Base-by-base conservation (phyloP, 2,797 vertebrate genomes). In the Siniperca undulata region DNA sequence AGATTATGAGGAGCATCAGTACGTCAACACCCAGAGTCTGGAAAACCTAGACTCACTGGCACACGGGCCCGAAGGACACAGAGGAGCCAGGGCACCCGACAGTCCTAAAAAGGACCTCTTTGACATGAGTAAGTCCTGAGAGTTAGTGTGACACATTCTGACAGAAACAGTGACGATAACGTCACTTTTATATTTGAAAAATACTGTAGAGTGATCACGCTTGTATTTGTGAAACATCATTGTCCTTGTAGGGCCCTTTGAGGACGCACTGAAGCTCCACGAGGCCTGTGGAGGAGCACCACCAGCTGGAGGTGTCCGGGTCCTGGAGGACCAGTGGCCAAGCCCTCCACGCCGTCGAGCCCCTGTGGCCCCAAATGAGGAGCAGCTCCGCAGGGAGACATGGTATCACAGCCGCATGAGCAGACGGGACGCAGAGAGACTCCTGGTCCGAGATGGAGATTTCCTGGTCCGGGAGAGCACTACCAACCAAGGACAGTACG, bases 381-480 rank as follows among this genome's bases (percentile, higher is more conserved):
- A 99, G 78, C 98, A 99, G 92, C 95, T 99, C 4, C 93, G 96
- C 38, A 88, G 92, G 79, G 98, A 99, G 91, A 92, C 96, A 3
- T 99, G 98, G 98, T 99, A 99, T 93, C 98, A 99, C 0, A 98
- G 98, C 7, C 97, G 96, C 81, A 98, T 99, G 97, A 99, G 97
- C 93, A 96, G 98, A 0, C 85, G 97, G 30, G 97, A 99, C 0
- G 98, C 98, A 0, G 98, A 99, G 94, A 97, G 94, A 77, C 93
- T 99, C 74, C 94, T 99, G 75, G 95, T 96, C 53, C 90, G 89
- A 0, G 98, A 99, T 0, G 98, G 98, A 22, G 98, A 99, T 84
- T 99, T 99, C 91, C 95, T 99, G 2, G 98, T 99, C 60, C 92
- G 98, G 14, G 98, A 99, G 93, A 99, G 98, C 72, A 95, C 97